Evolutionary conservation across 2,888 invertebrate species (phyloP).

Genomic region (Limnephilus lunatus): DNA sequence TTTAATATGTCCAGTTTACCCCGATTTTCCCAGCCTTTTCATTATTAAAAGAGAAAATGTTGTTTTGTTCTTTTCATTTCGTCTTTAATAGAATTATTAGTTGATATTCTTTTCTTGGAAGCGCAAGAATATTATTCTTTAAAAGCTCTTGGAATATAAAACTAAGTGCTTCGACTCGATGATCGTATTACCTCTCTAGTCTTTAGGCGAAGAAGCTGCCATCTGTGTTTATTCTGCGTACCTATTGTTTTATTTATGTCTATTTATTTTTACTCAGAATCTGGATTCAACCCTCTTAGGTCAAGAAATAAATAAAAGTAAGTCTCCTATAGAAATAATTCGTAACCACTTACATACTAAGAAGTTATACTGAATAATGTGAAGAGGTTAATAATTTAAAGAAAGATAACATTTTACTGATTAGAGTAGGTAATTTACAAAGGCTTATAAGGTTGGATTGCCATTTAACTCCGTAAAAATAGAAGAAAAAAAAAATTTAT

Average conservation of each 20-base stretch:
- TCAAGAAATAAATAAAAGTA: neutral
- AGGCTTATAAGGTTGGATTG: neutral
- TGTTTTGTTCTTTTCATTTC: neutral
- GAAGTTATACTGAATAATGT: neutral
- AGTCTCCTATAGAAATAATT: neutral
- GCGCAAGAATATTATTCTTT: conserved; percentile 8
- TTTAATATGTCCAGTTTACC: neutral
- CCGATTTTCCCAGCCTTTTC: neutral
- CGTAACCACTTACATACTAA: neutral
- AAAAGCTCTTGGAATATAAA: conserved; percentile 16
- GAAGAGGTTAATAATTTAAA: neutral
- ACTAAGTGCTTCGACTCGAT: conserved; percentile 17
- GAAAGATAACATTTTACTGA: neutral
- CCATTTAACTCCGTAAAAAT: neutral
- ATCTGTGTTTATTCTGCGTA: neutral
- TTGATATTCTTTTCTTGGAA: neutral
- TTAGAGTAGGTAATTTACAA: neutral
- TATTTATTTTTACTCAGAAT: neutral
- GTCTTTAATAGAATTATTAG: conserved; percentile 10
- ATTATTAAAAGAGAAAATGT: neutral
- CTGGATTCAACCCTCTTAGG: neutral
- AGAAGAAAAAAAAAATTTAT: neutral
- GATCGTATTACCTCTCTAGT: conserved; percentile 16
- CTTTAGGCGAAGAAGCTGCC: neutral
- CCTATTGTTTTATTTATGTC: neutral